Evolutionary conservation across 2,797 vertebrate genomes (phyloP).

Genomic region (Parauchenoglanis punctatus): DNA sequence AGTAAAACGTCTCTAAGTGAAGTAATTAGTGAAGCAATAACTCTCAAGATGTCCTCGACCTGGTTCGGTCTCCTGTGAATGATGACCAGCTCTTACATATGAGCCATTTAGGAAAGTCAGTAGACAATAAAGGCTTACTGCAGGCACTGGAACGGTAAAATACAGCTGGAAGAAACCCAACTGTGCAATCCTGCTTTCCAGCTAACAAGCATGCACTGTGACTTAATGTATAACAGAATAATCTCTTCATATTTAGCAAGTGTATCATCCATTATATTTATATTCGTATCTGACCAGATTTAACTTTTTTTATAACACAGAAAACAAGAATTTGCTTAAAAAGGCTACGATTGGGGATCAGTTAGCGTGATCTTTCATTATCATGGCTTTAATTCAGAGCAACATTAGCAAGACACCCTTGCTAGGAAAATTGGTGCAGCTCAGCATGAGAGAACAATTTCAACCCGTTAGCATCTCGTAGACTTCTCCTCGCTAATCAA

Average conservation of each 20-base stretch:
- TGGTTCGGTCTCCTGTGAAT: background rate
- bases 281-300: background rate
- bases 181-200: background rate
- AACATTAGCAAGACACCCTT: background rate
- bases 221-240: background rate
- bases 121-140: background rate
- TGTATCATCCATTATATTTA: background rate
- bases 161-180: background rate
- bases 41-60: background rate
- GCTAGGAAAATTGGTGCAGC: background rate
- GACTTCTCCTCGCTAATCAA: background rate
- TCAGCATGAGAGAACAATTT: background rate
- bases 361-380: background rate
- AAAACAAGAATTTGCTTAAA: background rate
- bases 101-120: background rate
- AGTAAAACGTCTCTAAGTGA: background rate
- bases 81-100: background rate
- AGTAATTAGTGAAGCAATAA: conserved; percentile 13
- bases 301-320: background rate
- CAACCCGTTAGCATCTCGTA: background rate
- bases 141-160: background rate
- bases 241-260: background rate
- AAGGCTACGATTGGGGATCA: background rate
- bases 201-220: background rate
- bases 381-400: conserved; percentile 13